Percentiles rank a stretch among this genome's conserved stretches.
Evolutionary conservation across 2,888 invertebrate genomes (phyloP).

Genomic region (Conus canariensis): DNA sequence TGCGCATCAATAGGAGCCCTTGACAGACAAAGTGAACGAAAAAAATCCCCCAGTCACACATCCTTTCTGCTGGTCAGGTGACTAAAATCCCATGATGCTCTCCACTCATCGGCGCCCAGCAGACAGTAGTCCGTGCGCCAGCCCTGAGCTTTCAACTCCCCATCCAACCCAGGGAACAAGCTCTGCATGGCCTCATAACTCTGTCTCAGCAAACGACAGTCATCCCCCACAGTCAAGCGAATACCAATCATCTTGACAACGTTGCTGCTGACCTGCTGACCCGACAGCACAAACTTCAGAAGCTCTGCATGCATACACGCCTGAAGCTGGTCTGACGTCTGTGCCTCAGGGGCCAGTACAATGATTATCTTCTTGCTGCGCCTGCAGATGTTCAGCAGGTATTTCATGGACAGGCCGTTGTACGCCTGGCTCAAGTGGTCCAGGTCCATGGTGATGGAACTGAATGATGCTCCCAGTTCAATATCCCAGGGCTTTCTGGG

Average conservation of each 20-base stretch:
- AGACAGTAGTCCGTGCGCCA: conserved; percentile 69
- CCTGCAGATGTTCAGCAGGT: conserved; percentile 54
- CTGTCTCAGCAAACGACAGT: neutral
- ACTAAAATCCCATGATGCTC: conserved; percentile 62
- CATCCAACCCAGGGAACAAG: conserved; percentile 43
- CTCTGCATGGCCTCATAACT: conserved; percentile 23
- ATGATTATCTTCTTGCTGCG: conserved; percentile 80
- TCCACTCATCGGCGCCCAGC: conserved; percentile 76
- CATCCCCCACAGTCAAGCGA: neutral
- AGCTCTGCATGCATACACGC: conserved; percentile 86
- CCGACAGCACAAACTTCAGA: conserved; percentile 80
- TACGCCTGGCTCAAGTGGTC: neutral
- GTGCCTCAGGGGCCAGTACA: conserved; percentile 80
- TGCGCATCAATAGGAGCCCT: no score
- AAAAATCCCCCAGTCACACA: conserved; percentile 6
- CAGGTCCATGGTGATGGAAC: conserved; percentile 58
- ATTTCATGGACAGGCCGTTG: neutral
- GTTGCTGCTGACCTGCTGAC: conserved; percentile 28
- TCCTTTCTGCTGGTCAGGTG: conserved; percentile 35
- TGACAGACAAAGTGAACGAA: neutral
- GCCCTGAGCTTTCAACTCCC: conserved; percentile 55
- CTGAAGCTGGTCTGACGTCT: conserved; percentile 82
- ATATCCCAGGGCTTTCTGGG: conserved; percentile 56
- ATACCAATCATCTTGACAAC: neutral
- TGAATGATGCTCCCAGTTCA: conserved; percentile 61